Base-by-base conservation (phyloP, 2,888 invertebrate genomes). In the Thymelicus lineola region DNA sequence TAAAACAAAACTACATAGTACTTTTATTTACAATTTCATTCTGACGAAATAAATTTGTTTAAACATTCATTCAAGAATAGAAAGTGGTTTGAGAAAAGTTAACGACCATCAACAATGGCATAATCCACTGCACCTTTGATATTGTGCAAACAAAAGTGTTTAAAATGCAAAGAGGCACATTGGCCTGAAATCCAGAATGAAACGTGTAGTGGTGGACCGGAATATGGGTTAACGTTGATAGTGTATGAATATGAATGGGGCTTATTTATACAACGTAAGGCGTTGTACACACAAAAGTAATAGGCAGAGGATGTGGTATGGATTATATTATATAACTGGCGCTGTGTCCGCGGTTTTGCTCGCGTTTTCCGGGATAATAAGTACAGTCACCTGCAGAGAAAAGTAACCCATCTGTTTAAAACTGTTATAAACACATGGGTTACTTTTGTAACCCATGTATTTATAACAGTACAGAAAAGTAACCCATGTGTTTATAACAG, bases 221-320 rank as follows among this genome's bases (percentile, higher is more conserved):
- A 55, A 64, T 55, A 55, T 64, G 42, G 64, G 64, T 64, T 64
- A 64, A 64, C 64, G 53, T 7, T 64, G 64, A 64, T 64, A 55
- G 64, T 64, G 55, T 64, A 64, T 64, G 64, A 64, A 64, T 64
- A 64, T 64, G 55, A 64, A 64, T 64, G 64, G 35, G 35, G 48
- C 20, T 64, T 38, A 55, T 64, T 55, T 55, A 50, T 64, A 42
- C 64, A 42, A 53, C 10, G 53, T 53, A 53, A 53, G 12, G 53
- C 17, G 9, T 20, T 12, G 20, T 53, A 53, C 20, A 53, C n/a
- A 53, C 17, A 20, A 12, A 50, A 10, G 17, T 15, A 17, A 15
- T 1, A 17, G 42, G 42, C 10, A 10, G 4, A 10, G 10, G 3
- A 42, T 12, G 42, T 12, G 20, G 20, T 20, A 3, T 20, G 20